A percentile compares a stretch with the other conserved stretches of the same genome.
phyloP scores from a whole-genome alignment of 2,888 invertebrate genomes.

The Quadriops clusia region DNA sequence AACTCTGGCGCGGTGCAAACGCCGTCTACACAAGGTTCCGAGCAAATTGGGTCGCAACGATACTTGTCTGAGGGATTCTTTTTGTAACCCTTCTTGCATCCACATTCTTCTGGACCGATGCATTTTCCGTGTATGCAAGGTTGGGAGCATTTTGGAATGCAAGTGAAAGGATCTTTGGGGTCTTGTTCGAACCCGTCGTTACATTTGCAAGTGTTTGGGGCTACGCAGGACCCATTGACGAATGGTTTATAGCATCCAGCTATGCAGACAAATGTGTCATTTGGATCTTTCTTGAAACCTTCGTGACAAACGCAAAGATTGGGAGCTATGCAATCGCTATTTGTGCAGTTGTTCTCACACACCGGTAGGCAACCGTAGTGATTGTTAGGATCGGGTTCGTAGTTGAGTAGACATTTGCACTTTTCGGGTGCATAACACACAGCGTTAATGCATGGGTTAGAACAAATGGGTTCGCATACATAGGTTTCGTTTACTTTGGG shows the following conservation, averaged over 20 bases:
- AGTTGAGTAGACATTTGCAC: too few species aligned
- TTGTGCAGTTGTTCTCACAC: too few species aligned
- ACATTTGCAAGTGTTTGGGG: constrained; percentile 18
- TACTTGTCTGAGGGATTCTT: constrained; percentile 27
- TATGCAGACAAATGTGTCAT: constrained; percentile 31
- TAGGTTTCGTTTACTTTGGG: constrained; percentile 1
- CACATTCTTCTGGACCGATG: constrained; percentile 27
- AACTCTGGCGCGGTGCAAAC: constrained; percentile 23
- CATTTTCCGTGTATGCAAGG: constrained; percentile 27
- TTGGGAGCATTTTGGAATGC: constrained; percentile 17
- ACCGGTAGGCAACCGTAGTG: too few species aligned
- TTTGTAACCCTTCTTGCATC: constrained; percentile 43
- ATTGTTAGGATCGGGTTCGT: too few species aligned
- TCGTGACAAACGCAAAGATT: too few species aligned
- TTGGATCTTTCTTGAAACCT: constrained; percentile 7
- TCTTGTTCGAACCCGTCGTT: constrained; percentile 22
- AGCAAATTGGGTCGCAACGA: constrained; percentile 11
- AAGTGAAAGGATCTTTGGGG: constrained; percentile 18
- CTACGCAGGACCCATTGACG: constrained; percentile 16
- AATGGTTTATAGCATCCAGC: constrained; percentile 40
- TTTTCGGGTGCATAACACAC: too few species aligned
- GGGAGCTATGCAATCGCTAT: too few species aligned
- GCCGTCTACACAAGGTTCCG: constrained; percentile 9
- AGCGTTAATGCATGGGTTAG: constrained; percentile 15
- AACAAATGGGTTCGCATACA: constrained; percentile 4